Conservation (phyloP, 2,888 invertebrate species). For the Dolichomitus sp. region DNA sequence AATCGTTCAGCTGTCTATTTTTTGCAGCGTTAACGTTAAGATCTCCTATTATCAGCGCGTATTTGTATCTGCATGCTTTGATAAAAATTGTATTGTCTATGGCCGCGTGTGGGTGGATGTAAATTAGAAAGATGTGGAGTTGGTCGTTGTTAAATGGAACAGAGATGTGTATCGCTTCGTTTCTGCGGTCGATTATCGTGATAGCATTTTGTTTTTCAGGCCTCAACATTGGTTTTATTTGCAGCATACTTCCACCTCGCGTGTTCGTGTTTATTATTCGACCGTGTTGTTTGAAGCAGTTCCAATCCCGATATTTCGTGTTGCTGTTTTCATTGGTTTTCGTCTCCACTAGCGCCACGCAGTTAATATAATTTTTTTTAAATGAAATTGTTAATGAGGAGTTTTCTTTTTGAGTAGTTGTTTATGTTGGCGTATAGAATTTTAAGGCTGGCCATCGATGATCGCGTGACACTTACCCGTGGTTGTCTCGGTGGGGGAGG, state of each 20-base stretch:
- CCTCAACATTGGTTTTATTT: background rate
- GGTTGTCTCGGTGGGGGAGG: conserved; percentile 13
- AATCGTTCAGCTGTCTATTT: conserved; percentile 8
- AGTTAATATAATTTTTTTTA: background rate
- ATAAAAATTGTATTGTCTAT: conserved; percentile 24
- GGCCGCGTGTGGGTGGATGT: conserved; percentile 14
- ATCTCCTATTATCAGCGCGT: conserved; percentile 27
- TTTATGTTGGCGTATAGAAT: too few species aligned
- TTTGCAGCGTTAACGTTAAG: conserved; percentile 19
- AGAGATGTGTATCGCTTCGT: conserved; percentile 6
- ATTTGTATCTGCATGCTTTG: conserved; percentile 20
- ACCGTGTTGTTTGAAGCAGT: conserved; percentile 8
- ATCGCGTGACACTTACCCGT: conserved; percentile 2
- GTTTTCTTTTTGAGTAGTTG: too few species aligned
- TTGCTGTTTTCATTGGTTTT: conserved; percentile 2
- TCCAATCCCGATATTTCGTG: conserved; percentile 2
- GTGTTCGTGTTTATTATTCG: background rate
- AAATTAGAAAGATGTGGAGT: conserved; percentile 18
- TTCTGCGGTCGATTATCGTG: conserved; percentile 7
- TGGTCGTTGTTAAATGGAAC: conserved; percentile 14
- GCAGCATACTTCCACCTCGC: background rate
- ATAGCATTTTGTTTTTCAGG: conserved; percentile 24
- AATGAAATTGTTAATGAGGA: too few species aligned
- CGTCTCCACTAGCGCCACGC: background rate
- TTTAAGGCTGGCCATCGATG: conserved; percentile 5